Conservation (phyloP, 2,888 invertebrate species). For the Dasypogon diadema region DNA sequence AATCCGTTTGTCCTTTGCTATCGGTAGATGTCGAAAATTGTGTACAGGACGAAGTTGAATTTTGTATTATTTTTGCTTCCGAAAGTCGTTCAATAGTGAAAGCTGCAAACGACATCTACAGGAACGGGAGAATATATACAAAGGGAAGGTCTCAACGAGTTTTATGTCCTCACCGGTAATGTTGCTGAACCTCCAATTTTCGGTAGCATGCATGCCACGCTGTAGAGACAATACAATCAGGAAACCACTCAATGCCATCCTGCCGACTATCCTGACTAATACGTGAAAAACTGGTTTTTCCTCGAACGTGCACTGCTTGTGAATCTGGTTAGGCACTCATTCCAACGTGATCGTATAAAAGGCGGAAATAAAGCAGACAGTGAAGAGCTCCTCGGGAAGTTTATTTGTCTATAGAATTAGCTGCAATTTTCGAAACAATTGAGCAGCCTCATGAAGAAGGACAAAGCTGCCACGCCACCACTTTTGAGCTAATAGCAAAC, state of each 20-base stretch:
- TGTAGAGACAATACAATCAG: conserved; percentile 34
- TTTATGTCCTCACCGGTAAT: neutral
- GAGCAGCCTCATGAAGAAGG: conserved; percentile 18
- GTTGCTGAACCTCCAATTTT: conserved; percentile 37
- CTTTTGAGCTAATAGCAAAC: conserved; percentile 35
- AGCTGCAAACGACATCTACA: conserved; percentile 11
- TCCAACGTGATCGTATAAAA: neutral
- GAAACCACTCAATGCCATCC: conserved; percentile 31
- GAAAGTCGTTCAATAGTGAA: conserved; percentile 21
- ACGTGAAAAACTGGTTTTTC: conserved; percentile 39
- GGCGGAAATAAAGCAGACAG: neutral
- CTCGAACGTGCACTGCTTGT: conserved; percentile 34
- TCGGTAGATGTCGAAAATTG: neutral
- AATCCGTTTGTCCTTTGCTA: neutral
- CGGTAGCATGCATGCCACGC: conserved; percentile 35
- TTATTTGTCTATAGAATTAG: conserved; percentile 49
- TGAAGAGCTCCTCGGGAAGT: conserved; percentile 37
- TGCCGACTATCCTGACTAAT: conserved; percentile 1
- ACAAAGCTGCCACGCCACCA: neutral
- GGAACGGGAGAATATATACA: neutral
- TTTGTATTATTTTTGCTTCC: neutral
- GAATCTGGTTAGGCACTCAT: neutral
- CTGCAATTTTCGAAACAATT: conserved; percentile 50
- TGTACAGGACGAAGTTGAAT: neutral
- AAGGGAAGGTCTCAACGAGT: conserved; percentile 18